A percentile compares a stretch with the other conserved stretches of the same genome.
Conservation (phyloP, 35 echinoderm and acorn worm species). For the Strongylocentrotus purpuratus region DNA sequence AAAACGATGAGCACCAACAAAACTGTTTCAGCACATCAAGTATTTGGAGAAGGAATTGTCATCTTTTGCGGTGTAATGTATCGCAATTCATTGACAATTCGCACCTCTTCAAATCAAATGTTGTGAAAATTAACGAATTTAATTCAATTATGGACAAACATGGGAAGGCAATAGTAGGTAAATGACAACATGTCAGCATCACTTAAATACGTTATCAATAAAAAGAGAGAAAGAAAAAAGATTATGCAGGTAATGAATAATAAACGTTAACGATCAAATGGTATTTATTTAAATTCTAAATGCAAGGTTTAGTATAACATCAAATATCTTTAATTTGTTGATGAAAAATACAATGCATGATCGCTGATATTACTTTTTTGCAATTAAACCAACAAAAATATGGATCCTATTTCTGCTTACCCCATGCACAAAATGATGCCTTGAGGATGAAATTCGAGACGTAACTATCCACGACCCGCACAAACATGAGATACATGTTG, state of each 20-base stretch:
- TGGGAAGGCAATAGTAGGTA: not conserved
- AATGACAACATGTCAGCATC: too few relatives aligned
- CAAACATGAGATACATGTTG: slow-evolving; percentile 81
- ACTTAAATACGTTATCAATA: too few relatives aligned
- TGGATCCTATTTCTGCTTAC: slow-evolving; percentile 45
- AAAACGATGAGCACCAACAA: not conserved
- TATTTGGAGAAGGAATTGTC: not conserved
- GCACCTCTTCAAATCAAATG: not conserved
- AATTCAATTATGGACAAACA: not conserved
- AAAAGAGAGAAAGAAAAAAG: too few relatives aligned
- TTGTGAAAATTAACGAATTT: not conserved
- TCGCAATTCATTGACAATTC: not conserved
- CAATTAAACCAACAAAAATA: too few relatives aligned
- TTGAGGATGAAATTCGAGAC: slow-evolving; percentile 73
- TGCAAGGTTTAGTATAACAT: too few relatives aligned
- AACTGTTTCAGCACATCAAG: not conserved
- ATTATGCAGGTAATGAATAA: too few relatives aligned
- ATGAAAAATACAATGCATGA: too few relatives aligned
- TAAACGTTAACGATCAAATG: too few relatives aligned
- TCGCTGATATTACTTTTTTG: too few relatives aligned
- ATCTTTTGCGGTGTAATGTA: not conserved
- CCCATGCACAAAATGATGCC: slow-evolving; percentile 69
- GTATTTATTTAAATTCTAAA: too few relatives aligned
- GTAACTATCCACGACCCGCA: slow-evolving; percentile 64
- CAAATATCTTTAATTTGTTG: too few relatives aligned